A percentile compares a stretch with the other conserved stretches of the same genome.
These are phyloP conservation scores for Trimorus sp. DNA, from an alignment of 2,888 invertebrate species.

Conservation along the genomic window DNA sequence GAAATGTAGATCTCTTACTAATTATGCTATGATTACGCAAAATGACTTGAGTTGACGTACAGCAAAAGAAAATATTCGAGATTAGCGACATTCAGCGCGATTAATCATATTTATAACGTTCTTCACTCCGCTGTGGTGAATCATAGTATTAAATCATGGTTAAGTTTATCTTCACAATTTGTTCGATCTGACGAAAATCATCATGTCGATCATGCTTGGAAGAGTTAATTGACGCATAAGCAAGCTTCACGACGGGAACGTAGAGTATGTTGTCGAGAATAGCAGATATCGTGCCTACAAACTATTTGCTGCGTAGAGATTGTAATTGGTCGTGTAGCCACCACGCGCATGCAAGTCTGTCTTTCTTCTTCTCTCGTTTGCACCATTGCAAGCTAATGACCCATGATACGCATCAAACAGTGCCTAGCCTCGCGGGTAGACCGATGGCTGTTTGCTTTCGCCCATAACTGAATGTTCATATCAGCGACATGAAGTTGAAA, in stretches of 20 bases:
- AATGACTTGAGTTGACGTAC: too few relatives aligned
- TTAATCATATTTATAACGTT: slow-evolving; percentile 50
- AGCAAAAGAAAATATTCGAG: too few relatives aligned
- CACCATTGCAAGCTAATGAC: slow-evolving; percentile 79
- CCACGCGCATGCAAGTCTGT: slow-evolving; percentile 73
- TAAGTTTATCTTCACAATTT: slow-evolving; percentile 50
- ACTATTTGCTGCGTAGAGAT: slow-evolving; percentile 80
- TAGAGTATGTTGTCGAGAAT: slow-evolving; percentile 65
- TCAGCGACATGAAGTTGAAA: slow-evolving; percentile 2
- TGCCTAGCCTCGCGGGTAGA: slow-evolving; percentile 66
- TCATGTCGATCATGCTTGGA: slow-evolving; percentile 53
- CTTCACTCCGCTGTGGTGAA: slow-evolving; percentile 8
- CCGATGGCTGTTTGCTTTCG: slow-evolving; percentile 39
- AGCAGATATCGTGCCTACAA: slow-evolving; percentile 75
- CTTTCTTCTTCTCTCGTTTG: slow-evolving; percentile 73
- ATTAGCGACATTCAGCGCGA: too few relatives aligned
- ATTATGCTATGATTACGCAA: too few relatives aligned
- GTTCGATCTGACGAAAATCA: slow-evolving; percentile 54
- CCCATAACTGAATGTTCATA: slow-evolving; percentile 42
- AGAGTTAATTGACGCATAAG: slow-evolving; percentile 65
- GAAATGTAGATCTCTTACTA: too few relatives aligned
- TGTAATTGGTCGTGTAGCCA: slow-evolving; percentile 80
- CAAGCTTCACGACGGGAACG: slow-evolving; percentile 37
- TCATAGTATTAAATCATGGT: slow-evolving; percentile 35
- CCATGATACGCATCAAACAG: slow-evolving; percentile 80